Evolutionary conservation across 2,797 vertebrate genomes (phyloP).

Genomic region (Gallirallus australis): DNA sequence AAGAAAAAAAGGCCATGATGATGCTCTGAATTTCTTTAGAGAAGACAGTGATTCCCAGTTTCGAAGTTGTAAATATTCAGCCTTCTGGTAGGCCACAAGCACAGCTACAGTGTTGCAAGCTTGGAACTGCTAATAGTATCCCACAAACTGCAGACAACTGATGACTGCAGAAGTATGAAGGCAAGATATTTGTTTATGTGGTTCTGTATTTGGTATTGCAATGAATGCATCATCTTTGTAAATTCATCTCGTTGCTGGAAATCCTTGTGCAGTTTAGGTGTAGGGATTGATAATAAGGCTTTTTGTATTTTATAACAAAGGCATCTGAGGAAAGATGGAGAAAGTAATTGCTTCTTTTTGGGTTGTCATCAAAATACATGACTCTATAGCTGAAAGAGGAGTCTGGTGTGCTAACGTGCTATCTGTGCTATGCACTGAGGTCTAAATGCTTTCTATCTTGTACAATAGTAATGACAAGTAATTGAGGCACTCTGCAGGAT

Average conservation of each 20-base stretch:
- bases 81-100: background rate
- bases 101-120: background rate
- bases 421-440: conserved; percentile 34
- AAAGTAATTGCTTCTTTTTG: conserved; percentile 63
- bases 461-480: conserved; percentile 52
- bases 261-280: conserved; percentile 14
- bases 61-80: background rate
- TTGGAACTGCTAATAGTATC: background rate
- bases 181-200: background rate
- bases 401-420: conserved; percentile 1
- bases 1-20: background rate
- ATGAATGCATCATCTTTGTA: background rate
- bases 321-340: conserved; percentile 38
- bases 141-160: background rate
- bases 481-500: conserved; percentile 53
- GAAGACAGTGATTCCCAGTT: background rate
- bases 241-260: conserved; percentile 33
- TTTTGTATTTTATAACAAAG: conserved; percentile 58
- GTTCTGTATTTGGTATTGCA: background rate
- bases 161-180: background rate
- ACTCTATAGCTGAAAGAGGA: conserved; percentile 25
- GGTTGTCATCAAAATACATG: conserved; percentile 52
- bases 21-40: background rate
- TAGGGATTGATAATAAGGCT: conserved; percentile 28
- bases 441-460: conserved; percentile 31